A percentile compares a stretch with the other conserved stretches of the same genome.
Conservation (phyloP, 2,797 vertebrate species). For the Mormyrops boulengeri region DNA sequence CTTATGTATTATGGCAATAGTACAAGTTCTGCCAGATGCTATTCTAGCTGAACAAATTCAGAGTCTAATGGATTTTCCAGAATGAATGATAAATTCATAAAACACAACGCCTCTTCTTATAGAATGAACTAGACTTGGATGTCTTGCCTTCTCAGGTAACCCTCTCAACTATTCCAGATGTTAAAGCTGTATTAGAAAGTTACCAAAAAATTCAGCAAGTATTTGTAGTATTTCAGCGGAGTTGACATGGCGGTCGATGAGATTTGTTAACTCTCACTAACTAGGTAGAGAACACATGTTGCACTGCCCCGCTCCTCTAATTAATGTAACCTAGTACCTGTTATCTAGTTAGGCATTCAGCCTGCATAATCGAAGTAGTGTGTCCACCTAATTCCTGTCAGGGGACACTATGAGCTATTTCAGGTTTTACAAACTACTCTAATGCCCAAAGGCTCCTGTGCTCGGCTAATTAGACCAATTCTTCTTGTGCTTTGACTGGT, state of each 20-base stretch:
- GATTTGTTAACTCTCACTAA: neutral
- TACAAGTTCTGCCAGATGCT: neutral
- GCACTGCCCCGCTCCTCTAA: neutral
- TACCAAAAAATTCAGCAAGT: neutral
- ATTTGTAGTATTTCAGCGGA: neutral
- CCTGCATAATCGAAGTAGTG: neutral
- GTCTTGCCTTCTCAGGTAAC: neutral
- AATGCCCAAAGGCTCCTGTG: neutral
- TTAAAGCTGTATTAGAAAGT: neutral
- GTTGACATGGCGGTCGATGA: neutral
- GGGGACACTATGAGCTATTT: neutral
- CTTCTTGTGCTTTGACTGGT: neutral
- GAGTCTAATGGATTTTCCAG: neutral
- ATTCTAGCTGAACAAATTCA: neutral
- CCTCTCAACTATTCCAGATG: neutral
- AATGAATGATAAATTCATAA: neutral
- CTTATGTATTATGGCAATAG: neutral
- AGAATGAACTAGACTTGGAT: neutral
- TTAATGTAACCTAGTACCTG: neutral
- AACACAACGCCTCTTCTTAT: neutral
- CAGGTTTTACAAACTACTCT: neutral
- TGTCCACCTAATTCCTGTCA: neutral
- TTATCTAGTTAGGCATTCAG: neutral
- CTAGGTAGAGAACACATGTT: neutral
- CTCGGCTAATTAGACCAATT: neutral